Evolutionary conservation across 2,797 vertebrate genomes (phyloP).

Genomic region (Coreius guichenoti): DNA sequence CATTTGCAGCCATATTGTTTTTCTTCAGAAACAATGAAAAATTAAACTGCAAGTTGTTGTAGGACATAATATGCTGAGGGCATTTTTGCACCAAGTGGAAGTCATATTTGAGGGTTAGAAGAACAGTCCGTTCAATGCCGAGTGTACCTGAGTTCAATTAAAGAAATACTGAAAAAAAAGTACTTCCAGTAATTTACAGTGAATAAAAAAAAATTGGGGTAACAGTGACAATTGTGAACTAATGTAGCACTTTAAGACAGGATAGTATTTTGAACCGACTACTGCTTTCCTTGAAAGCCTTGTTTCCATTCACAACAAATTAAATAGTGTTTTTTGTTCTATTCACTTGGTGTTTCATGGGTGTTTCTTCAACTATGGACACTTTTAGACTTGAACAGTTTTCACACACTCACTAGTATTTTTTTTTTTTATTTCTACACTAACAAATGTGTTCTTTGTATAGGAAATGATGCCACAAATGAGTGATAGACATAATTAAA

Average conservation of each 20-base stretch:
- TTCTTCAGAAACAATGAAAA: slow-evolving; percentile 28
- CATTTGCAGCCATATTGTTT: slow-evolving; percentile 13
- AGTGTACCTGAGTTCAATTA: not conserved
- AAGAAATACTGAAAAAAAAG: not conserved
- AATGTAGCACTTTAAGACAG: not conserved
- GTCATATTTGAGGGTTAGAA: not conserved
- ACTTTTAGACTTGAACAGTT: not conserved
- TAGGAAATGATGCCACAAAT: not conserved
- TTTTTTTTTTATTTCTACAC: not conserved
- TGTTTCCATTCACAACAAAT: no score
- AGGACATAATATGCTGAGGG: not conserved
- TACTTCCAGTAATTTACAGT: not conserved
- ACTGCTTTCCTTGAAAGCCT: no score
- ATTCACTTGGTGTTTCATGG: not conserved
- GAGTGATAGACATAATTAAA: not conserved
- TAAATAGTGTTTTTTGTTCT: not conserved
- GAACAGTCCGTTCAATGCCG: not conserved
- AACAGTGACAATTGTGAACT: no score
- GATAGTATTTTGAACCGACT: not conserved
- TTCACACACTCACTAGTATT: not conserved
- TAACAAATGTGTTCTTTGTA: not conserved
- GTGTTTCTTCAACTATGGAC: not conserved
- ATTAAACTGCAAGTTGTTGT: not conserved
- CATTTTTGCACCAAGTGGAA: not conserved
- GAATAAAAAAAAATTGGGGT: no score